Percentiles rank a stretch among this genome's conserved stretches.
phyloP scores from a whole-genome alignment of 1,140 invertebrate genomes.

The Saccostrea glomerata region DNA sequence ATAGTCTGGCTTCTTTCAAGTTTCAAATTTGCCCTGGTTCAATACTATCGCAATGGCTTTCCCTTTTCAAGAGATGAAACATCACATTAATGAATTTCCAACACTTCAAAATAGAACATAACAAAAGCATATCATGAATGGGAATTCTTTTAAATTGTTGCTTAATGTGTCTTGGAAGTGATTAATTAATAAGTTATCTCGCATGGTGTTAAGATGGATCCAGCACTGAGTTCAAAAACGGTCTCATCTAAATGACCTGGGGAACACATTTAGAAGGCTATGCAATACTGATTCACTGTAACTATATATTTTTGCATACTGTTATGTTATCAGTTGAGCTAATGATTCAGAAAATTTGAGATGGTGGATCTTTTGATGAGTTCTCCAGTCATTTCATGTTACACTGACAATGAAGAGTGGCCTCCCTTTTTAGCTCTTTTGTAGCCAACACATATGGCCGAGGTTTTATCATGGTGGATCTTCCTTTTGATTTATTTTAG shows the following conservation, averaged over 20 bases:
- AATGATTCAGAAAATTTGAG: conserved; percentile 62
- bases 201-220: background rate
- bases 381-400: conserved; percentile 30
- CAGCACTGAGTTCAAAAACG: conserved; percentile 8
- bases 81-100: conserved; percentile 34
- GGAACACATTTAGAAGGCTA: conserved; percentile 30
- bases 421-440: conserved; percentile 41
- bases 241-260: background rate
- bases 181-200: conserved; percentile 27
- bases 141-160: conserved; percentile 23
- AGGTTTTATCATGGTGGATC: conserved; percentile 5
- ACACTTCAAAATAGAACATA: conserved; percentile 7
- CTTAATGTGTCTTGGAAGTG: conserved; percentile 32
- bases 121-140: conserved; percentile 24
- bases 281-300: conserved; percentile 34
- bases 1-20: conserved; percentile 32
- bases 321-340: conserved; percentile 54
- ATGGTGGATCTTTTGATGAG: conserved; percentile 53
- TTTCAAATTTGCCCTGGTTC: conserved; percentile 26
- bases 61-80: conserved; percentile 24
- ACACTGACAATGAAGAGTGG: conserved; percentile 21
- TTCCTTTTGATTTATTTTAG: conserved; percentile 64
- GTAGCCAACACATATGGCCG: conserved; percentile 12
- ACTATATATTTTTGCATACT: conserved; percentile 51
- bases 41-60: background rate